Evolutionary conservation across 2,888 invertebrate species (phyloP).

Genomic region (Cryptocephalus moraei): DNA sequence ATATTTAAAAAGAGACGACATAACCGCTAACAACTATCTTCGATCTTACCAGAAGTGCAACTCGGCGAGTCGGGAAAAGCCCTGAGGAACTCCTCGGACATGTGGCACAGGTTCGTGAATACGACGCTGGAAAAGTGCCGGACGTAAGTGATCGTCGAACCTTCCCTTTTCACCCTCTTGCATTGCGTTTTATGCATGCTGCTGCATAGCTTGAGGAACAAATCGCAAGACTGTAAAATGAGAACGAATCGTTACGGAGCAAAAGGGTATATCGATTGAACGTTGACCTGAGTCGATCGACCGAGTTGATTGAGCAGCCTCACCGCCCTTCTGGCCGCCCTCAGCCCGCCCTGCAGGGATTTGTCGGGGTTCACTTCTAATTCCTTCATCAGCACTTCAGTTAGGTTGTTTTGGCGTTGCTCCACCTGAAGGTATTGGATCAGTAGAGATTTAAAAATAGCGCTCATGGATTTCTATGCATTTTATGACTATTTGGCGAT

Average conservation of each 20-base stretch:
- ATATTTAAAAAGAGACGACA: no score
- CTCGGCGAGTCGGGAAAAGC: constrained; percentile 71
- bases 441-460: no score
- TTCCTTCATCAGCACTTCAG: constrained; percentile 82
- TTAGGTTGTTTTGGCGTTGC: constrained; percentile 61
- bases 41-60: constrained; percentile 56
- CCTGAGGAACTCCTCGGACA: constrained; percentile 58
- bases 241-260: no score
- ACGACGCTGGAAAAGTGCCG: constrained; percentile 74
- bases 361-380: constrained; percentile 83
- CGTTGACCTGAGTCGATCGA: constrained; percentile 48
- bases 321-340: constrained; percentile 76
- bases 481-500: no score
- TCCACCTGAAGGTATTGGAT: constrained; percentile 32
- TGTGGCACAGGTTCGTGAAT: constrained; percentile 60
- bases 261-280: neutral
- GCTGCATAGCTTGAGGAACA: constrained; percentile 73
- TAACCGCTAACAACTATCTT: no score
- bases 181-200: constrained; percentile 72
- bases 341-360: constrained; percentile 79
- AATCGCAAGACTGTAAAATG: constrained; percentile 58
- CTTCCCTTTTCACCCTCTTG: constrained; percentile 70
- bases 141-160: constrained; percentile 69
- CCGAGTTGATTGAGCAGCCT: constrained; percentile 71
- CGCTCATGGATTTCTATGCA: no score